Conservation (phyloP, 2,113 vertebrate species). For the Tachycineta bicolor region DNA sequence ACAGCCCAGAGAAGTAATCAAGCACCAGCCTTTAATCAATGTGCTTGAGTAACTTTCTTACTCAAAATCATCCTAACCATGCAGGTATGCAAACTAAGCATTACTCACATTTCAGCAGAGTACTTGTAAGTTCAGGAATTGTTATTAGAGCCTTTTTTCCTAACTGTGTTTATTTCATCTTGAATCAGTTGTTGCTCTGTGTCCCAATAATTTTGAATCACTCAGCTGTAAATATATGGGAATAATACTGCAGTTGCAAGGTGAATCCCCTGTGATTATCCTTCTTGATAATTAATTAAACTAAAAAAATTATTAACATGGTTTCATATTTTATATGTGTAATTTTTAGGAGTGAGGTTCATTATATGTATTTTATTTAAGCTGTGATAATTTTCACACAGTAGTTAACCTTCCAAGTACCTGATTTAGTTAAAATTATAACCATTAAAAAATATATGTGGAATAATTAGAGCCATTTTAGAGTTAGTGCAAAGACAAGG, state of each 20-base stretch:
- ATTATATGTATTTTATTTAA: conserved; percentile 23
- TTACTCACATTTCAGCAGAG: neutral
- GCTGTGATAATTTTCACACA: neutral
- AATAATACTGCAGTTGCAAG: neutral
- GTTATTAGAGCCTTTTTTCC: neutral
- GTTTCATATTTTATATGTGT: neutral
- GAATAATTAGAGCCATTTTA: neutral
- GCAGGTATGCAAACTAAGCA: neutral
- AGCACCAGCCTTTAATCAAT: neutral
- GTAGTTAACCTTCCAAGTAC: conserved; percentile 26
- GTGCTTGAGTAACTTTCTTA: neutral
- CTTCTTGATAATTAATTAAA: neutral
- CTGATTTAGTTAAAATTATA: conserved; percentile 20
- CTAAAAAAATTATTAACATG: neutral
- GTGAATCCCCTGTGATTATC: neutral
- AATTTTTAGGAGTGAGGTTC: neutral
- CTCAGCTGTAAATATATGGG: neutral
- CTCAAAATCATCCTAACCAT: neutral
- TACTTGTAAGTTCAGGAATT: neutral
- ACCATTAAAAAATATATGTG: neutral
- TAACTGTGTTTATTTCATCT: neutral
- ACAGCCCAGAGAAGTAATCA: neutral
- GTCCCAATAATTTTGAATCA: neutral
- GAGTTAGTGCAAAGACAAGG: neutral
- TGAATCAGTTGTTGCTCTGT: neutral